Evolutionary conservation across 1,140 invertebrate genomes (phyloP), one percentile per base, ranked within the genome.

Genomic region (Drosophila nigromelanica): DNA sequence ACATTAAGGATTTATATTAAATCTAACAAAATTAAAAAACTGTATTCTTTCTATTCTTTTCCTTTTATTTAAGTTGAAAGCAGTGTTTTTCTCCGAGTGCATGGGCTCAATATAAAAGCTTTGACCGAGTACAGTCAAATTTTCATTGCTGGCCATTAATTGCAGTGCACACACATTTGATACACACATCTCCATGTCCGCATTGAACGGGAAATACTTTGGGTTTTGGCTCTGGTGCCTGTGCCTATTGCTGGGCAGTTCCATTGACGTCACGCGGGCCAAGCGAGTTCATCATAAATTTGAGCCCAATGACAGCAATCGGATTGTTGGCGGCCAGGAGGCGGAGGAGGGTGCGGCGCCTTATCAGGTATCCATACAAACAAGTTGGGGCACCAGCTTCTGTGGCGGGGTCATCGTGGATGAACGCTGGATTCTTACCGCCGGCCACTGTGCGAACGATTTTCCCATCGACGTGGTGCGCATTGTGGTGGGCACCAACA

Each of bases 331-430:
- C 5, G 93, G 93, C 58, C 59, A 76, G 33, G 90, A 87, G 48
- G 93, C 92, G 1, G 70, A 59, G 5, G 87, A 92, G 42, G 92
- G 91, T 7, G 80, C 74, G 30, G 92, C 90, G n/a, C 92, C 92
- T 55, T 93, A 92, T 87, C 91, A 92, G 68, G 87, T 92, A 3
- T 93, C 92, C 33, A 82, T 93, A 45, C 89, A 92, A 74, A 77
- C 81, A 0, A 18, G 35, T 10, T 77, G 74, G 64, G 48, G 50
- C 33, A 71, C 78, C 6, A 92, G 93, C 81, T 77, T 91, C 47
- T 93, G 92, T 64, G 92, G 93, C 6, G 92, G 92, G 18, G 92
- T 89, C 6, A 89, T 87, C 40, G 50, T 83, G 11, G 42, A 60
- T 3, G 21, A 86, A 6, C 56, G 76, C 11, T 93, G 90, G 80